Conservation (phyloP, 2,888 invertebrate genomes). For the Scaptomyza tumidula region DNA sequence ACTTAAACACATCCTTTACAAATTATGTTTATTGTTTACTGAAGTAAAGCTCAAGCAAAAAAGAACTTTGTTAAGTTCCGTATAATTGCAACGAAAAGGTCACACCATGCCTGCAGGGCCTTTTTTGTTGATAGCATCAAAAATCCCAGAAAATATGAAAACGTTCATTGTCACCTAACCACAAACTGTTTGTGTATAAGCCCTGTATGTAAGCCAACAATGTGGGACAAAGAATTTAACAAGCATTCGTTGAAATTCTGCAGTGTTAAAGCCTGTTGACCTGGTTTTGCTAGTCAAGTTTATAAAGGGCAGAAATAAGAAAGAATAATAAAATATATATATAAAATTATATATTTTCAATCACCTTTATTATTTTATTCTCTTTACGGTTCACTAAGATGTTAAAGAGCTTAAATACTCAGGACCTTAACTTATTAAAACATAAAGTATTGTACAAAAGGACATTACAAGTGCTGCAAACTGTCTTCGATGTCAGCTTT, state of each 20-base stretch:
- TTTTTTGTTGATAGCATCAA: neutral
- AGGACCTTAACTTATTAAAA: conserved; percentile 2
- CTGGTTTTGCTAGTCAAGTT: no score
- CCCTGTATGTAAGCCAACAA: neutral
- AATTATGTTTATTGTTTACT: neutral
- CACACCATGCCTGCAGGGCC: neutral
- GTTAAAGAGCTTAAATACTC: neutral
- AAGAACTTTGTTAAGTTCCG: conserved; percentile 5
- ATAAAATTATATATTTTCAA: neutral
- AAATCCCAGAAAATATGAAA: neutral
- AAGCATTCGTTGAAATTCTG: neutral
- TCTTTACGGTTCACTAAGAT: neutral
- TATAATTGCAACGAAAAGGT: neutral
- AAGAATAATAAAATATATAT: neutral
- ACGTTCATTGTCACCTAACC: no score
- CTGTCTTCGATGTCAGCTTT: conserved; percentile 4
- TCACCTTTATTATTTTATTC: neutral
- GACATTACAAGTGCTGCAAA: neutral
- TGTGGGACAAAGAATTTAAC: neutral
- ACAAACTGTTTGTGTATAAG: neutral
- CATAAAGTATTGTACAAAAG: neutral
- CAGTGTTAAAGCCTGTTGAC: neutral
- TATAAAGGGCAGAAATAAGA: no score
- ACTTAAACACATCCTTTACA: neutral
- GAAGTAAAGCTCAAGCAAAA: neutral